Base-by-base conservation (phyloP, 2,797 vertebrate genomes). In the Novumbra hubbsi region DNA sequence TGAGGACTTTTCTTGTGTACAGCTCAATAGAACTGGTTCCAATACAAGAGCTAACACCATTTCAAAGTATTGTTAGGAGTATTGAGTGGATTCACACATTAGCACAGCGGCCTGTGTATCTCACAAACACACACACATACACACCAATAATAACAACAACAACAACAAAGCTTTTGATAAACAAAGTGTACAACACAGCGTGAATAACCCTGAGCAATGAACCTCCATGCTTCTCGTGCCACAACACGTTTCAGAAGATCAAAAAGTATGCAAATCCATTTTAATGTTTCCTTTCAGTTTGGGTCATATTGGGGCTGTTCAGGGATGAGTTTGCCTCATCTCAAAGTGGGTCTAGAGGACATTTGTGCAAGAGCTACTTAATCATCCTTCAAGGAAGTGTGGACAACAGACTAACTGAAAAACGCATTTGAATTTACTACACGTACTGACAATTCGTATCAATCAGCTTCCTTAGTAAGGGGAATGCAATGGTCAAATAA, bases 61-160 rank as follows among this genome's bases (percentile, higher is more conserved):
- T 45, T 45, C 1, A 45, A 45, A 45, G 86, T 87, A 84, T 80
- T 85, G 80, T 81, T 85, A 76, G 82, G 80, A 80, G 77, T 78
- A 83, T 70, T 86, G 80, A 85, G 80, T 74, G 82, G 41, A 45
- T 11, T 45, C 72, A 85, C 82, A 85, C 81, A 81, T 80, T 80
- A 80, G 77, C 80, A 77, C 85, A 87, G 83, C 80, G 86, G 85
- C 78, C 76, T 45, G 74, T 69, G 80, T 73, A 76, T 32, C 5
- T 30, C 63, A 11, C 21, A 24, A 21, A 60, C 21, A 24, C 55
- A 21, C 11, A 24, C 32, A 9, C 30, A 32, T 7, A 38, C 64
- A 38, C 6, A 66, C 32, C 5, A n/a, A 34, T 8, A 65, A 8
- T 17, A 11, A 24, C 55, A 21, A 2, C 55, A 57, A n/a, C 9